phyloP scores from a whole-genome alignment of 2,797 vertebrate species.

The Pseudotriccus pelzelni region DNA sequence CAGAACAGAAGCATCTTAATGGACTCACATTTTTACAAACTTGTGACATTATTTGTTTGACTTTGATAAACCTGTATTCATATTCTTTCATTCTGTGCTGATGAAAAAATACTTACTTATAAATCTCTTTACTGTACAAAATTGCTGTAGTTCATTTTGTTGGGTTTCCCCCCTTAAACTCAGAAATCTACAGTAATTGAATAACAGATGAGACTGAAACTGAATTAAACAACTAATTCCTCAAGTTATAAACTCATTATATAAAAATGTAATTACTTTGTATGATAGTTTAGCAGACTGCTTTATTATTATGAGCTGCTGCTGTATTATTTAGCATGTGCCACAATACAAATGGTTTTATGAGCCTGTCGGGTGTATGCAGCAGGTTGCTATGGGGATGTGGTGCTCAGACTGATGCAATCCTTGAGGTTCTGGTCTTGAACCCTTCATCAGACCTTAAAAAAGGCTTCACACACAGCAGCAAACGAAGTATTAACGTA shows the following conservation, averaged over 20 bases:
- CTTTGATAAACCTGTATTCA: neutral
- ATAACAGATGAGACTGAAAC: neutral
- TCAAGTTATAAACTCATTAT: neutral
- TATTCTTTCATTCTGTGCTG: neutral
- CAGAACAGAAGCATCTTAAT: neutral
- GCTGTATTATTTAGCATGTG: conserved; percentile 26
- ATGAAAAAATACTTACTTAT: neutral
- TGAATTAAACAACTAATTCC: neutral
- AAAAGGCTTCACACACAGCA: neutral
- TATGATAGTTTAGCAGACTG: neutral
- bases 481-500: neutral
- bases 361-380: neutral
- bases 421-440: conserved; percentile 2
- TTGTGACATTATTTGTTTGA: neutral
- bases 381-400: conserved; percentile 55
- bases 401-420: neutral
- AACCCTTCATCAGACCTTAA: neutral
- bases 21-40: neutral
- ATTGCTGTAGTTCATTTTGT: neutral
- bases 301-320: neutral
- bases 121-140: neutral
- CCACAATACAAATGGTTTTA: neutral
- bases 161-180: neutral
- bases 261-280: conserved; percentile 6
- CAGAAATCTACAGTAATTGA: neutral